Conservation (phyloP, 2,797 vertebrate genomes). For the Ciconia nigra region DNA sequence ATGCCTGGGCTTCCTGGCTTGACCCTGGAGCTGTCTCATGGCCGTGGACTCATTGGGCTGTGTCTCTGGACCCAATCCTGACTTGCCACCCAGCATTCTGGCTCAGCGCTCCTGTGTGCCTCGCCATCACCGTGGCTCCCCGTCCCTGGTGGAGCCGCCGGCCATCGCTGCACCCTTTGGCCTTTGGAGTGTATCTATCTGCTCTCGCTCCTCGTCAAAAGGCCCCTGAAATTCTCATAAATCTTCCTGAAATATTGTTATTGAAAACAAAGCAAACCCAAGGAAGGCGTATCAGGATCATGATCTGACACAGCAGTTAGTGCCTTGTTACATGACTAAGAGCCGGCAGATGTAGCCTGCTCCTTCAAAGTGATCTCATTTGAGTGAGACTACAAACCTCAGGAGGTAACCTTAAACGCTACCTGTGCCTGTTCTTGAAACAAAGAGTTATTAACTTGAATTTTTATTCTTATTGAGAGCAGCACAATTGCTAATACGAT, state of each 20-base stretch:
- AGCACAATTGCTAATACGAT: neutral
- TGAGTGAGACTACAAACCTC: neutral
- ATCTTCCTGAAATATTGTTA: neutral
- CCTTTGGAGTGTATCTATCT: neutral
- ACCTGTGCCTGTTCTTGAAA: neutral
- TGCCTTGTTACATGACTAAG: neutral
- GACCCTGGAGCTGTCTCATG: neutral
- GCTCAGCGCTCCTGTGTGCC: neutral
- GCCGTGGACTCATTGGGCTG: neutral
- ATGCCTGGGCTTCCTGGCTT: neutral
- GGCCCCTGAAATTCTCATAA: neutral
- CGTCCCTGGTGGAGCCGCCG: fast-evolving
- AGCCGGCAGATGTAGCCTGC: neutral
- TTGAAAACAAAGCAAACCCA: neutral
- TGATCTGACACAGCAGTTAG: neutral
- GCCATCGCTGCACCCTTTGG: neutral
- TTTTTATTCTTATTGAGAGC: neutral
- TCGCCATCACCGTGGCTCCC: fast-evolving
- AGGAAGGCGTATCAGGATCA: neutral
- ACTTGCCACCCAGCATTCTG: neutral
- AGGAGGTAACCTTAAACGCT: neutral
- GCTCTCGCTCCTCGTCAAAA: neutral
- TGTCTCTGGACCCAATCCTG: neutral
- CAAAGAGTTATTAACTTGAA: neutral
- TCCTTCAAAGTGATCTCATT: neutral